phyloP scores from a whole-genome alignment of 2,797 vertebrate species.

The Pantherophis alleghaniensis region DNA sequence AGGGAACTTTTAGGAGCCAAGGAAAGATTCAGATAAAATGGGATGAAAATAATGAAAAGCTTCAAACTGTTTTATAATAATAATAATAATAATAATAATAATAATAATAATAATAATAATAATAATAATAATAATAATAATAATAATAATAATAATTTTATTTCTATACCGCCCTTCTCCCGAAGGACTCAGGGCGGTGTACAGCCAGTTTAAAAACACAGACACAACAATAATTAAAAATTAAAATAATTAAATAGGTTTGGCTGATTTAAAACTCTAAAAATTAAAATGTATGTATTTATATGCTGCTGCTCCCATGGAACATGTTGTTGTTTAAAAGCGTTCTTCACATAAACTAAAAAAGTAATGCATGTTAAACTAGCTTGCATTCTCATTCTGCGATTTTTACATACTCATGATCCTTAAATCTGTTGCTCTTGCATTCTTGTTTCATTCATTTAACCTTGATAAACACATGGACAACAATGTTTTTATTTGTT shows the following conservation, averaged over 20 bases:
- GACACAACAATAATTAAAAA: no score
- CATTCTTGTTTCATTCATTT: background rate
- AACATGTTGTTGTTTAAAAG: background rate
- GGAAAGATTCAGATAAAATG: background rate
- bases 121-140: no score
- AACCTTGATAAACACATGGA: background rate
- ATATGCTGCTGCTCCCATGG: background rate
- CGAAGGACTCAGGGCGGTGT: no score
- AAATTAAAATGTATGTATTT: no score
- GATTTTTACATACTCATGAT: background rate
- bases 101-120: no score
- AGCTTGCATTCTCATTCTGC: background rate
- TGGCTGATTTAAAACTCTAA: no score
- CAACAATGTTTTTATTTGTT: background rate
- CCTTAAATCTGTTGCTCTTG: background rate
- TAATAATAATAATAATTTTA: no score
- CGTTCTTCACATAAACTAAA: background rate
- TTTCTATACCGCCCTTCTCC: no score
- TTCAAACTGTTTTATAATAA: background rate
- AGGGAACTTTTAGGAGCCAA: background rate
- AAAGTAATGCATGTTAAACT: background rate
- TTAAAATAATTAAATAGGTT: no score
- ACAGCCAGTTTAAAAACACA: no score
- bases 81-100: no score
- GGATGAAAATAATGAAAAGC: background rate